Conservation (phyloP, 2,113 vertebrate genomes). For the Stomatorhinus ivindoensis region DNA sequence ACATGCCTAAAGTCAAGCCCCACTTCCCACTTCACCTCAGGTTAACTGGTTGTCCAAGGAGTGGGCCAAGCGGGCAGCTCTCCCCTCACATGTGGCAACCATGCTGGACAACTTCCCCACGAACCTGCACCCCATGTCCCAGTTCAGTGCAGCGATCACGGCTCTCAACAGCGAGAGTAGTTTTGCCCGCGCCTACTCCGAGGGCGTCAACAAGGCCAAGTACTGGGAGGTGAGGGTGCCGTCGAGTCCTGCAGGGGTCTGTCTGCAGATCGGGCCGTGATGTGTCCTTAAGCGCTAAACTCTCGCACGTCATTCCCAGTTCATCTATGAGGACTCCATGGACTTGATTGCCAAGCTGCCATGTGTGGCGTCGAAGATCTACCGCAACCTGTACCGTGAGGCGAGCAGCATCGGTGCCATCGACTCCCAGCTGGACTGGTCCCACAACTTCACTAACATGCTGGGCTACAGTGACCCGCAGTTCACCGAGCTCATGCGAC, state of each 20-base stretch:
- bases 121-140: constrained; percentile 97
- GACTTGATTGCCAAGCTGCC: constrained; percentile 95
- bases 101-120: constrained; percentile 98
- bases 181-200: constrained; percentile 85
- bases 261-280: neutral
- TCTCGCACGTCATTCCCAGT: constrained; percentile 48
- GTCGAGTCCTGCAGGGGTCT: neutral
- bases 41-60: constrained; percentile 87
- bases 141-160: constrained; percentile 88
- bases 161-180: constrained; percentile 95
- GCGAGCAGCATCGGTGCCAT: constrained; percentile 95
- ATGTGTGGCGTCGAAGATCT: constrained; percentile 94
- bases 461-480: constrained; percentile 82
- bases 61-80: constrained; percentile 88
- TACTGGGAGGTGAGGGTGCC: constrained; percentile 83
- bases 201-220: constrained; percentile 83
- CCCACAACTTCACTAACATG: constrained; percentile 97
- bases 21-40: constrained; percentile 40
- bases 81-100: constrained; percentile 94
- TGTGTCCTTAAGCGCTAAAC: neutral
- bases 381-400: constrained; percentile 91
- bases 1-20: neutral
- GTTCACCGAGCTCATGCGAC: constrained; percentile 93
- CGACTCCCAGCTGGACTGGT: constrained; percentile 92
- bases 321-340: constrained; percentile 92